These are phyloP conservation scores for Onchidella celtica DNA, from an alignment of 2,888 invertebrate genomes.

Conservation along the genomic window DNA sequence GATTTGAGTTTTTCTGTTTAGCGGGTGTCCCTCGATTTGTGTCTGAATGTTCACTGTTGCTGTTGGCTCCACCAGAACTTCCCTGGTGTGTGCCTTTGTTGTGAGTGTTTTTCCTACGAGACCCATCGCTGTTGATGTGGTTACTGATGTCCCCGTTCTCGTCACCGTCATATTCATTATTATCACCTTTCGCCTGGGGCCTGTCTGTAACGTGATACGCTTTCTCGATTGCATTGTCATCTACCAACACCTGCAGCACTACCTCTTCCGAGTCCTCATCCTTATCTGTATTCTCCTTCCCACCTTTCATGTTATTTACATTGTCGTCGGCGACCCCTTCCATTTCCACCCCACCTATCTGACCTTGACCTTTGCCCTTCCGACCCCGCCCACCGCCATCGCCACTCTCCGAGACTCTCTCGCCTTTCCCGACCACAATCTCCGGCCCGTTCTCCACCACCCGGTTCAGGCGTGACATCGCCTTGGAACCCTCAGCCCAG, in stretches of 20 bases:
- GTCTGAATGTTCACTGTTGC: not conserved
- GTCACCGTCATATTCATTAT: not conserved
- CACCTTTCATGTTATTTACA: not conserved
- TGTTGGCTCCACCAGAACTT: not conserved
- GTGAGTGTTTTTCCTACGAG: not conserved
- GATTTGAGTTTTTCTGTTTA: not conserved
- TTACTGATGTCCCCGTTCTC: not conserved
- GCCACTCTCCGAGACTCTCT: not conserved
- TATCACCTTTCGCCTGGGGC: not conserved
- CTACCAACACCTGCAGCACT: constrained; percentile 5
- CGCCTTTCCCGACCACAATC: constrained; percentile 21
- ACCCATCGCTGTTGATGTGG: not conserved
- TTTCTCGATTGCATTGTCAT: not conserved
- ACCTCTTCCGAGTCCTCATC: not conserved
- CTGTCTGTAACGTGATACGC: constrained; percentile 34
- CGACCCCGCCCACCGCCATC: not conserved
- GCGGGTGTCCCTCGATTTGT: not conserved
- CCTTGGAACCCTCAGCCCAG: constrained; percentile 9
- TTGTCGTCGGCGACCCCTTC: constrained; percentile 24
- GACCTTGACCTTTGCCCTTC: not conserved
- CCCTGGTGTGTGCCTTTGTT: not conserved
- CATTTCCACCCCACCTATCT: not conserved
- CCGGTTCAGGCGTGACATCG: constrained; percentile 16
- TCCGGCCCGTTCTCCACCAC: not conserved
- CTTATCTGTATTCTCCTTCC: not conserved